A percentile compares a stretch with the other conserved stretches of the same genome.
These are phyloP conservation scores for Porites rus DNA, from an alignment of 92 coral and sea anemone species.

Conservation along the genomic window DNA sequence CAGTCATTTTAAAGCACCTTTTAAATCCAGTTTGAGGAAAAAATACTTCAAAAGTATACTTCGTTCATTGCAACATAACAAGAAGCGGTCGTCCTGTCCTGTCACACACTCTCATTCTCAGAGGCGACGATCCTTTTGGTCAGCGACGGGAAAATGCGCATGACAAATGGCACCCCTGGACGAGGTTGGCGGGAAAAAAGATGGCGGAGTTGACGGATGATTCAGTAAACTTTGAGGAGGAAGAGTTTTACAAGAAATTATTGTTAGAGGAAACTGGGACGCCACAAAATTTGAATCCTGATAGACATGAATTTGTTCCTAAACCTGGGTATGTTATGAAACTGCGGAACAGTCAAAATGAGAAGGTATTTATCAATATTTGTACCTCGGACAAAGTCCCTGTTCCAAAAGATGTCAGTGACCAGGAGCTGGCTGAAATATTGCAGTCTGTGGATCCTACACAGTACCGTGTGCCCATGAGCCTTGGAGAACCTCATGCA, in stretches of 20 bases:
- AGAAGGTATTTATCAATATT: slow-evolving; percentile 90
- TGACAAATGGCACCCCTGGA: not conserved
- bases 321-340: slow-evolving; percentile 91
- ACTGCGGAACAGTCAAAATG: slow-evolving; percentile 72
- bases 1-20: slow-evolving; percentile 32
- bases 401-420: slow-evolving; percentile 82
- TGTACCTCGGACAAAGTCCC: slow-evolving; percentile 90
- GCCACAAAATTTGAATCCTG: slow-evolving; percentile 47
- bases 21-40: not conserved
- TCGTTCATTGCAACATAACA: not conserved
- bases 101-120: too few relatives aligned
- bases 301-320: slow-evolving; percentile 77
- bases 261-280: slow-evolving; percentile 73
- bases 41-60: not conserved
- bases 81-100: too few relatives aligned
- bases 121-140: too few relatives aligned
- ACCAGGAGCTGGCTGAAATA: slow-evolving; percentile 76
- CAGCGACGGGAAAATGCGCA: too few relatives aligned
- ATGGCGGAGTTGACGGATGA: slow-evolving; percentile 83
- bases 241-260: slow-evolving; percentile 80
- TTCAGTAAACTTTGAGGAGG: slow-evolving; percentile 58
- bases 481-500: slow-evolving; percentile 95
- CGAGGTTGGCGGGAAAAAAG: slow-evolving; percentile 11
- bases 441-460: slow-evolving; percentile 85
- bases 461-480: slow-evolving; percentile 89